Evolutionary conservation across 2,113 vertebrate genomes (phyloP).

Genomic region (Machaerirhynchus nigripectus): DNA sequence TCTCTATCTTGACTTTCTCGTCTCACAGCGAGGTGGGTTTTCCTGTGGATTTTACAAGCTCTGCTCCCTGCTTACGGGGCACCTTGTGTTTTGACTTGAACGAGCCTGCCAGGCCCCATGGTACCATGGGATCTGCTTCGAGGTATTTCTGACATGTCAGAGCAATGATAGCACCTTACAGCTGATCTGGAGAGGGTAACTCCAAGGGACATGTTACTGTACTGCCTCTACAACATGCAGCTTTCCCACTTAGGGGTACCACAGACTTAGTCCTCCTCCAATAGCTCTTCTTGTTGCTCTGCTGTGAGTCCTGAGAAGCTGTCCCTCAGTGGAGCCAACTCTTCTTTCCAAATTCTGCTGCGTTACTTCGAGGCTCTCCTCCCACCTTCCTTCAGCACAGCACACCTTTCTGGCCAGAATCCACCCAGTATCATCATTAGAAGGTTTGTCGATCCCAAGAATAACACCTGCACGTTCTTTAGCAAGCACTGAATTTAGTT

Average conservation of each 20-base stretch:
- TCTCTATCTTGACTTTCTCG: not conserved
- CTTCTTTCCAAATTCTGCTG: not conserved
- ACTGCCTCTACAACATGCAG: not conserved
- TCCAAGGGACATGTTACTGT: not conserved
- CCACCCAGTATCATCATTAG: not conserved
- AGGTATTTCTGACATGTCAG: not conserved
- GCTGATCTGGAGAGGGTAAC: not conserved
- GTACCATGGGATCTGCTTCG: not conserved
- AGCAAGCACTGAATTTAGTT: slow-evolving; percentile 21
- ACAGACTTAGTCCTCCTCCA: not conserved
- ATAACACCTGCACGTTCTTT: not conserved
- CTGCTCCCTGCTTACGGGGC: not conserved
- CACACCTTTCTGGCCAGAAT: slow-evolving; percentile 14
- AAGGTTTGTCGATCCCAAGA: slow-evolving; percentile 15
- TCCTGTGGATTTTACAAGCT: not conserved
- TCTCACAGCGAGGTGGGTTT: not conserved
- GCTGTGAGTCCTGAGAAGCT: not conserved
- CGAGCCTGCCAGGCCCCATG: not conserved
- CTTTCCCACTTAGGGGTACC: not conserved
- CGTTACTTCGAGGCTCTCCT: not conserved
- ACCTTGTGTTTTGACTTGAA: not conserved
- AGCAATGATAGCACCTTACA: not conserved
- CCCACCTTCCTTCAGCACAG: not conserved
- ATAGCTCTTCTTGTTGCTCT: not conserved
- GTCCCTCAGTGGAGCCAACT: not conserved